These are phyloP conservation scores for Prietella phreatophila DNA, from an alignment of 2,113 vertebrate species.

Conservation along the genomic window DNA sequence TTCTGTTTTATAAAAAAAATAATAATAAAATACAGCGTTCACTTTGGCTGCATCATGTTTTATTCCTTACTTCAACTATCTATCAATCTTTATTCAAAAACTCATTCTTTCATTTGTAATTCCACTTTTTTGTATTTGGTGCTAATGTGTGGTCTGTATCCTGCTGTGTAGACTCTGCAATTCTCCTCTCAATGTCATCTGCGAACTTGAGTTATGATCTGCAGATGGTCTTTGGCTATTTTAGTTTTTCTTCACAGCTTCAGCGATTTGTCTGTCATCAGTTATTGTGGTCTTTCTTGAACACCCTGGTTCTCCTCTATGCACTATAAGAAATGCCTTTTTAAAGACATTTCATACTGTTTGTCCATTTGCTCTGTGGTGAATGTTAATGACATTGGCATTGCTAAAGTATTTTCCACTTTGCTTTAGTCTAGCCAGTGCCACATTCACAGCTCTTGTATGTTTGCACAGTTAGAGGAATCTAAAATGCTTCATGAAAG, in stretches of 20 bases:
- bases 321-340: not conserved
- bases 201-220: not conserved
- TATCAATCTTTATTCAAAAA: not conserved
- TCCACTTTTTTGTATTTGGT: not conserved
- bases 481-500: not conserved
- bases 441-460: not conserved
- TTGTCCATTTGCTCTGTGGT: not conserved
- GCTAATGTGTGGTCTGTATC: constrained; percentile 4
- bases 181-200: constrained; percentile 5
- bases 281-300: constrained; percentile 8
- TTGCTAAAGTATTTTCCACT: not conserved
- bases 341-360: not conserved
- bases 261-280: constrained; percentile 7
- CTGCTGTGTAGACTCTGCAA: not conserved
- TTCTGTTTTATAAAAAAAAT: not conserved
- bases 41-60: not conserved
- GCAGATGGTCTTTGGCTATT: not conserved
- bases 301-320: not conserved
- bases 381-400: not conserved
- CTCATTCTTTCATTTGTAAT: not conserved
- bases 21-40: not conserved
- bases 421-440: constrained; percentile 1
- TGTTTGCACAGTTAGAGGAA: not conserved
- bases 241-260: constrained; percentile 13
- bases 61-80: not conserved